These are phyloP conservation scores for Eulemur mongoz DNA, from an alignment of 2,797 vertebrate genomes.

Conservation along the genomic window DNA sequence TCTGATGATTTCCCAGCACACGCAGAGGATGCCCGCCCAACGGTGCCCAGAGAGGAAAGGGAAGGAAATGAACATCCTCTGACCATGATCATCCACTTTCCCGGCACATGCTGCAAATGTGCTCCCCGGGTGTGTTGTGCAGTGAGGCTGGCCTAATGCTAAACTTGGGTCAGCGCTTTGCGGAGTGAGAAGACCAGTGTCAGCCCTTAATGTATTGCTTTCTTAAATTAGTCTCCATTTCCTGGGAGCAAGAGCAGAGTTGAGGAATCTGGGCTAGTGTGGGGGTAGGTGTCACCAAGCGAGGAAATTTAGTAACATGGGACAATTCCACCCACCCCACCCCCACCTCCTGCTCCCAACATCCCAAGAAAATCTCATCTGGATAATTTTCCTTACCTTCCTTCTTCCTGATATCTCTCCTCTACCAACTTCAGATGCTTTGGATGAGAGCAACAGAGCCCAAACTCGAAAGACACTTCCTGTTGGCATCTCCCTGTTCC, in stretches of 20 bases:
- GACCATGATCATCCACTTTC: background rate
- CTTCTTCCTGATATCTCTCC: background rate
- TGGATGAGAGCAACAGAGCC: background rate
- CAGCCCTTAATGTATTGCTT: background rate
- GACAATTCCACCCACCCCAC: background rate
- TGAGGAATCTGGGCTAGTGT: background rate
- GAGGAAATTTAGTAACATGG: background rate
- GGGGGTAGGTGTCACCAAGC: background rate
- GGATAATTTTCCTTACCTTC: too few relatives aligned
- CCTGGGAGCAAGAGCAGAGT: background rate
- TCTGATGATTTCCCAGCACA: slow-evolving; percentile 3
- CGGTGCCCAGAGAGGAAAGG: background rate
- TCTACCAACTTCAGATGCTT: background rate
- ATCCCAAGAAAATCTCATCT: background rate
- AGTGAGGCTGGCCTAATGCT: background rate
- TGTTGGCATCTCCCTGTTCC: background rate
- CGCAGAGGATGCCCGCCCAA: background rate
- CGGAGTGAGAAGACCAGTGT: background rate
- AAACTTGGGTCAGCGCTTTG: background rate
- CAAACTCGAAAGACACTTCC: background rate
- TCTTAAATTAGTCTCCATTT: background rate
- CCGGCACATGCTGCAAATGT: background rate
- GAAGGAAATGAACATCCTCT: background rate
- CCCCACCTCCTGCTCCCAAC: background rate
- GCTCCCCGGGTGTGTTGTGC: rapidly evolving